Evolutionary conservation across 30 jellyfish, hydroid and myxozoan genomes (phyloP), one percentile per base, ranked within the genome.

Genomic region (Aurelia aurita): DNA sequence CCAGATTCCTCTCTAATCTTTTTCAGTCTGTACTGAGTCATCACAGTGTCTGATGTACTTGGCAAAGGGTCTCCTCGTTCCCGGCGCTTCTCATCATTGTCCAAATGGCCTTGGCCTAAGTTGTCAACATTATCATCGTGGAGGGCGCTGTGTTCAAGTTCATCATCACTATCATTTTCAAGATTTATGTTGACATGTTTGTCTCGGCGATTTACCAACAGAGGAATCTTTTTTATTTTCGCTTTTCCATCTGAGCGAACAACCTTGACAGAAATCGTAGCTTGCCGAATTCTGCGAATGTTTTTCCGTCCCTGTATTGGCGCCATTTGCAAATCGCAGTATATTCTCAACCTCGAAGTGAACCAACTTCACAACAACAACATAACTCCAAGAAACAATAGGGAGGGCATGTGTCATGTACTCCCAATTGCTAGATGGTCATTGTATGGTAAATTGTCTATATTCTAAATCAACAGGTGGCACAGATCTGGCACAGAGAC

Each of bases 1-100:
- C 74, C 74, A 61, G 74, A 16, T 61, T 61, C 74, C 74, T 54
- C 74, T 61, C 35, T 61, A 20, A 61, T 61, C 35, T 61, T 61
- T 16, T 23, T 61, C 44, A 61, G 35, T 39, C 9, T 19, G 74
- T 61, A 61, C 35, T 61, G 35, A 61, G 74, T 61, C 29, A 61
- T 10, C 35, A 1, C 27, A 61, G 74, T 31, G 43, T 31, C 43
- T 31, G 43, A 1, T 31, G 43, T 31, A 4, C 43, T 31, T 31
- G 43, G 74, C 74, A 61, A 61, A 23, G 35, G 74, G 26, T 8
- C 74, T 4, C 1, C 35, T 61, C 74, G 35, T 61, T 61, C 74
- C 35, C 35, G 74, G 74, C 5, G 29, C 35, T 61, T 3, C 3
- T 61, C 43, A 39, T 26, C 74, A 23, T 61, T 2, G 9, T 28